These are phyloP conservation scores for Desoria tigrina DNA, from an alignment of 2,888 invertebrate genomes.

Conservation along the genomic window DNA sequence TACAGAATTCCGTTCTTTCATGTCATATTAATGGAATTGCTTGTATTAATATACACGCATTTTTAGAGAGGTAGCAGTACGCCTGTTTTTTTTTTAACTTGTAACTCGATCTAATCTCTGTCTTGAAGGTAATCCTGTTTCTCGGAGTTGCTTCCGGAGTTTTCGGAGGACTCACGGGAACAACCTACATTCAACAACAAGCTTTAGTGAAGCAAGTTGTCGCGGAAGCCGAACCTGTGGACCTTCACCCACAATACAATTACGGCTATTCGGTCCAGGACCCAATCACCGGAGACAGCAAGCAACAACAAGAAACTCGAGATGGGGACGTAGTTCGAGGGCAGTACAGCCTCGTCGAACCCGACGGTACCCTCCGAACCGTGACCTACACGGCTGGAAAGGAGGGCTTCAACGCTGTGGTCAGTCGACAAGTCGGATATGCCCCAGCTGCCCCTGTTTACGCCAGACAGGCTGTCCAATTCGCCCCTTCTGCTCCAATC, in stretches of 20 bases:
- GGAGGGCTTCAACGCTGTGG: slow-evolving; percentile 38
- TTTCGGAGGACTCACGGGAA: background rate
- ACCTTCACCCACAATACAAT: slow-evolving; percentile 29
- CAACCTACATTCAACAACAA: slow-evolving; percentile 1
- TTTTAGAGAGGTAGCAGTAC: too few relatives aligned
- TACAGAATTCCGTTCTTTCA: too few relatives aligned
- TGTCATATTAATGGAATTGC: too few relatives aligned
- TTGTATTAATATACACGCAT: too few relatives aligned
- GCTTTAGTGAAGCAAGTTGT: slow-evolving; percentile 1
- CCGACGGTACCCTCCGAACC: slow-evolving; percentile 38
- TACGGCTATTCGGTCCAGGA: slow-evolving; percentile 34
- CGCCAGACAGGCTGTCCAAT: background rate
- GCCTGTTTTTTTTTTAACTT: too few relatives aligned
- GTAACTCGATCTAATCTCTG: too few relatives aligned
- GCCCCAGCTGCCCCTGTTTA: slow-evolving; percentile 15
- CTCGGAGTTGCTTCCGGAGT: slow-evolving; percentile 9
- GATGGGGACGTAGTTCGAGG: slow-evolving; percentile 30
- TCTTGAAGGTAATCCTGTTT: background rate
- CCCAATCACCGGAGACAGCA: slow-evolving; percentile 31
- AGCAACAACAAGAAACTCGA: slow-evolving; percentile 26
- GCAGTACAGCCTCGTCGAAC: slow-evolving; percentile 30
- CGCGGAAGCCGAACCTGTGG: slow-evolving; percentile 10
- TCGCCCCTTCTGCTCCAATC: background rate
- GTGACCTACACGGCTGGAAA: slow-evolving; percentile 37
- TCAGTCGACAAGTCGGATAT: slow-evolving; percentile 34